Evolutionary conservation across 2,888 invertebrate genomes (phyloP).

Genomic region (Polydesmus complanatus): DNA sequence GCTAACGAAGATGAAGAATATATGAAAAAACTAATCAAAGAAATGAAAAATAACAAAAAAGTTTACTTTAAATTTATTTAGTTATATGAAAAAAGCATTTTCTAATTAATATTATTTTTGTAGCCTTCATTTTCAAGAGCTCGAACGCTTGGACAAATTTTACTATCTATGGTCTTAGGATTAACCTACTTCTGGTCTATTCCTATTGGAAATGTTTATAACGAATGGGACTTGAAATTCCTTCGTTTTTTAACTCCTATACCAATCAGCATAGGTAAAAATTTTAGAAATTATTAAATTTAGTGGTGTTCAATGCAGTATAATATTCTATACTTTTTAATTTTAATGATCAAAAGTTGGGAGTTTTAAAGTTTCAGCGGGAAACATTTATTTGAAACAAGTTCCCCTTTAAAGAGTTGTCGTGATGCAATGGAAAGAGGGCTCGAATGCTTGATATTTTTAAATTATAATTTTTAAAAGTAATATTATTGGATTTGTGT

Average conservation of each 20-base stretch:
- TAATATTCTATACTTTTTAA: conserved; percentile 16
- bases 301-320: too few relatives aligned
- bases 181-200: conserved; percentile 59
- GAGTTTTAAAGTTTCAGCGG: too few relatives aligned
- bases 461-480: too few relatives aligned
- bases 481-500: too few relatives aligned
- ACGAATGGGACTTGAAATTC: conserved; percentile 57
- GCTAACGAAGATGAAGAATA: conserved; percentile 31
- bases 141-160: conserved; percentile 59
- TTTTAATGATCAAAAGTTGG: too few relatives aligned
- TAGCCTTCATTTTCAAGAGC: conserved; percentile 70
- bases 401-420: too few relatives aligned
- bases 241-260: conserved; percentile 58
- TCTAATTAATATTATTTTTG: too few relatives aligned
- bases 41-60: conserved; percentile 48
- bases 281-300: too few relatives aligned
- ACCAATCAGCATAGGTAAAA: conserved; percentile 54
- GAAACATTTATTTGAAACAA: too few relatives aligned
- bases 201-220: conserved; percentile 54
- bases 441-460: too few relatives aligned
- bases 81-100: too few relatives aligned
- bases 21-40: conserved; percentile 40
- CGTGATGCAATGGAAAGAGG: too few relatives aligned
- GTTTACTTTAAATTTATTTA: conserved; percentile 31
- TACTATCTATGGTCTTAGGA: conserved; percentile 67